Conservation (phyloP, 1,140 invertebrate genomes). For the Thaumatotibia leucotreta region DNA sequence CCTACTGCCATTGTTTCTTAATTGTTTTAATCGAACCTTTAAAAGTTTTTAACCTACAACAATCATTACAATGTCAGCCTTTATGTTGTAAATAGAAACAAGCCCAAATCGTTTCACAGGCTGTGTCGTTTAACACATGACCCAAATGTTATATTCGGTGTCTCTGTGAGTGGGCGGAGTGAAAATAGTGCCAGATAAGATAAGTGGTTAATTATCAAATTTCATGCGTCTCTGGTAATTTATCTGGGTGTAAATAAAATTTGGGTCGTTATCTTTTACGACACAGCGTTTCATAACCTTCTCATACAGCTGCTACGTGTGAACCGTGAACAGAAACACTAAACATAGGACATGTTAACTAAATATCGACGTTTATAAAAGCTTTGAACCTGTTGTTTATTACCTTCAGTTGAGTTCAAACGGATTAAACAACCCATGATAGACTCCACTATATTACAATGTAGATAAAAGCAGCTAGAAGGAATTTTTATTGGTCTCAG, state of each 20-base stretch:
- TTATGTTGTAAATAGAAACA: neutral
- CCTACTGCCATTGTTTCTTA: neutral
- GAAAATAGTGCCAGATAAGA: constrained; percentile 56
- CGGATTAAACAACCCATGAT: constrained; percentile 51
- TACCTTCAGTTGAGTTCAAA: constrained; percentile 44
- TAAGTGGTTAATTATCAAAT: constrained; percentile 70
- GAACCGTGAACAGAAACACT: constrained; percentile 27
- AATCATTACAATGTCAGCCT: neutral
- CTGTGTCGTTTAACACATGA: constrained; percentile 31
- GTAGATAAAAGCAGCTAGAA: constrained; percentile 51
- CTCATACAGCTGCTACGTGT: constrained; percentile 28
- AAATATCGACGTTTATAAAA: constrained; percentile 35
- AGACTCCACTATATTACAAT: constrained; percentile 42
- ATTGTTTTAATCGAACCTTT: neutral
- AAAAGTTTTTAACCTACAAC: neutral
- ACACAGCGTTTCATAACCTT: constrained; percentile 47
- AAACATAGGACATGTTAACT: constrained; percentile 24
- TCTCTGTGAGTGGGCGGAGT: constrained; percentile 42
- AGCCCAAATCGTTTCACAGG: neutral
- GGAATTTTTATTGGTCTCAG: constrained; percentile 63
- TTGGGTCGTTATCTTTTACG: constrained; percentile 49
- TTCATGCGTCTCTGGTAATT: constrained; percentile 53
- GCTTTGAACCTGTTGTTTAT: constrained; percentile 39
- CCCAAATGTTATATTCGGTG: constrained; percentile 35
- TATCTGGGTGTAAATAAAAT: constrained; percentile 68